phyloP scores from a whole-genome alignment of 2,113 vertebrate species.

The Scytalopus superciliaris region DNA sequence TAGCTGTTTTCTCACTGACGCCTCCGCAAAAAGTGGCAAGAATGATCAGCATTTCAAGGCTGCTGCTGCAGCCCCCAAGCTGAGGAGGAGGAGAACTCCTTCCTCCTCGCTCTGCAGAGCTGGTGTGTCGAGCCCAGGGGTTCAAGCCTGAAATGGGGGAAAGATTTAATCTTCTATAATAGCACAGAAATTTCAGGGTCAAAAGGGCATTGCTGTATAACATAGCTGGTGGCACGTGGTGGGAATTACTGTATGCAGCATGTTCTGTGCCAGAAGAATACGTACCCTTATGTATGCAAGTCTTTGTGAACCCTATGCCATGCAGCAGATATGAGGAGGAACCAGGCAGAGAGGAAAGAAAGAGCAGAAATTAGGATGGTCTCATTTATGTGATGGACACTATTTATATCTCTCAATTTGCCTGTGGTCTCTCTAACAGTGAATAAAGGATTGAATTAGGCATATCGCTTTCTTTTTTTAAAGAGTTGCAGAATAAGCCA shows the following conservation, averaged over 20 bases:
- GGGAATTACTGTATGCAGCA: background rate
- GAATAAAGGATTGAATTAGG: conserved; percentile 5
- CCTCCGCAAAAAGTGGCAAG: conserved; percentile 32
- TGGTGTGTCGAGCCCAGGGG: background rate
- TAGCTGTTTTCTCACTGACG: conserved; percentile 48
- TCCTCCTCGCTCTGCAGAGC: background rate
- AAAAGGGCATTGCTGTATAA: background rate
- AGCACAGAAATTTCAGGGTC: background rate
- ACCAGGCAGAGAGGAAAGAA: background rate
- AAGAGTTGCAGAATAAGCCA: conserved; percentile 22
- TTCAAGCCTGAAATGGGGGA: background rate
- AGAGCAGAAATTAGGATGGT: background rate
- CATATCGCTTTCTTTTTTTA: background rate
- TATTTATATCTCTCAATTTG: background rate
- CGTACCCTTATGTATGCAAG: background rate
- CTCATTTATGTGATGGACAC: background rate
- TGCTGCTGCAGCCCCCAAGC: background rate
- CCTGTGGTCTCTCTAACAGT: background rate
- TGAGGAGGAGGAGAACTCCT: conserved; percentile 8
- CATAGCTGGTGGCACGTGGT: background rate
- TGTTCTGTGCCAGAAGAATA: background rate
- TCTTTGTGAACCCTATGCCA: background rate
- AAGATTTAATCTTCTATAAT: background rate
- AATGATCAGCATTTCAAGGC: conserved; percentile 1
- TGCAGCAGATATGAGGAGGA: background rate